Percentiles rank a stretch among this genome's conserved stretches.
Conservation (phyloP, 2,113 vertebrate species). For the Syngnathus floridae region DNA sequence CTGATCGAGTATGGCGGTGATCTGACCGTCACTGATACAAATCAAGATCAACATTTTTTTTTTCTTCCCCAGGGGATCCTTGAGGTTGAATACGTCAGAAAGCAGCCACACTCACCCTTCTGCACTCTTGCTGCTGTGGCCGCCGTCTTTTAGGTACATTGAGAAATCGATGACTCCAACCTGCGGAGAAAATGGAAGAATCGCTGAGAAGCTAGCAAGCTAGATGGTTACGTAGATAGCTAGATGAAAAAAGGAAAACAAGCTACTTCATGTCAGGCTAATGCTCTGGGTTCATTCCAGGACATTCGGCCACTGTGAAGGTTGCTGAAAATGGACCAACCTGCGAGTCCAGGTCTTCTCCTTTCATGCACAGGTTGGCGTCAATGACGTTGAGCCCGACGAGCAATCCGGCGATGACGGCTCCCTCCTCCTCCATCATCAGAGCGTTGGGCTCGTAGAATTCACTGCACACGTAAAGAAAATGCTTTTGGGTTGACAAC, state of each 20-base stretch:
- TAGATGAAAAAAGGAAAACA: too few species aligned
- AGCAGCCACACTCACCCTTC: slow-evolving; percentile 79
- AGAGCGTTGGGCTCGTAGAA: slow-evolving; percentile 94
- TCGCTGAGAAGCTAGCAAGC: too few species aligned
- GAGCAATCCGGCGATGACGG: slow-evolving; percentile 91
- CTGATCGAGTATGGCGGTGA: slow-evolving; percentile 97
- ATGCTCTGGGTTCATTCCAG: not conserved
- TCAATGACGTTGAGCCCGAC: slow-evolving; percentile 97
- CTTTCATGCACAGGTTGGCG: slow-evolving; percentile 99
- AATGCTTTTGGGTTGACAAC: not conserved
- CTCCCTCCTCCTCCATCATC: slow-evolving; percentile 99
- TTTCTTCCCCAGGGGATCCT: not conserved
- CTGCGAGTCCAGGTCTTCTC: slow-evolving; percentile 97
- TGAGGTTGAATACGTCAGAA: not conserved
- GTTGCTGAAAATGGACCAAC: slow-evolving; percentile 50
- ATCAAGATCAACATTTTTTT: not conserved
- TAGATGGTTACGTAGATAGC: too few species aligned
- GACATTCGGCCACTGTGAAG: not conserved
- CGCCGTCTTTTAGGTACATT: slow-evolving; percentile 96
- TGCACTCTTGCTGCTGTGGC: slow-evolving; percentile 85
- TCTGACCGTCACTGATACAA: slow-evolving; percentile 81
- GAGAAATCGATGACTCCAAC: slow-evolving; percentile 98
- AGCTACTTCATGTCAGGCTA: not conserved
- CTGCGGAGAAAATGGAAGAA: slow-evolving; percentile 53
- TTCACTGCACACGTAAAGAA: slow-evolving; percentile 69